Percentiles rank a stretch among this genome's conserved stretches.
These are phyloP conservation scores for Agrochola lychnidis DNA, from an alignment of 2,888 invertebrate genomes.

Conservation along the genomic window DNA sequence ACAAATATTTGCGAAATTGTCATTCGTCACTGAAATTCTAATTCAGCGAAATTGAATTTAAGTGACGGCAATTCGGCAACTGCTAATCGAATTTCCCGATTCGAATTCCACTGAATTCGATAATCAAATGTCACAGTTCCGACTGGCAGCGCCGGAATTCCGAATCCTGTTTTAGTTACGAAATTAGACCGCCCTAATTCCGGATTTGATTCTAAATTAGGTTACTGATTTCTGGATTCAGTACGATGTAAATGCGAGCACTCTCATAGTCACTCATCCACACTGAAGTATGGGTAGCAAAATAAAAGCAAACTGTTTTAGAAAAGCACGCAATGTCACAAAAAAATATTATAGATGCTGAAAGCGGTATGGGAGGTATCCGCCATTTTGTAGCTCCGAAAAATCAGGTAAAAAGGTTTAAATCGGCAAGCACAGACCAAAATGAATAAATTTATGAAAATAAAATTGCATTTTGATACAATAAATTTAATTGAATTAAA, in stretches of 20 bases:
- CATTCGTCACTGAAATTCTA: background rate
- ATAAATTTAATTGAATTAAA: background rate
- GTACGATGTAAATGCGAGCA: slow-evolving; percentile 57
- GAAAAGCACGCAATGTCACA: slow-evolving; percentile 58
- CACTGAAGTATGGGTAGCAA: slow-evolving; percentile 69
- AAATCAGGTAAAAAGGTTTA: background rate
- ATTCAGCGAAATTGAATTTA: slow-evolving; percentile 20
- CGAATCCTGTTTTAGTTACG: slow-evolving; percentile 5
- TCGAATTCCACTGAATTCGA: slow-evolving; percentile 33
- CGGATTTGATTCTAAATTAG: slow-evolving; percentile 10
- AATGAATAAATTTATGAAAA: slow-evolving; percentile 1
- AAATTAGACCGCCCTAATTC: slow-evolving; percentile 14
- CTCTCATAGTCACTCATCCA: slow-evolving; percentile 74
- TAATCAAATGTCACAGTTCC: slow-evolving; percentile 9
- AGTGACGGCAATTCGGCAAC: slow-evolving; percentile 12
- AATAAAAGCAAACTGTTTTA: slow-evolving; percentile 57
- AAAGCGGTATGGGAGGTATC: slow-evolving; percentile 18
- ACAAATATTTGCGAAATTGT: slow-evolving; percentile 18
- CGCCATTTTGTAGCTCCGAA: slow-evolving; percentile 16
- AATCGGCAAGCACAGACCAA: slow-evolving; percentile 4
- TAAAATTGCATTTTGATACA: slow-evolving; percentile 3
- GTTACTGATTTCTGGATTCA: slow-evolving; percentile 1
- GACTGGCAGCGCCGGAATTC: slow-evolving; percentile 1
- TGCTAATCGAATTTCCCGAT: slow-evolving; percentile 21
- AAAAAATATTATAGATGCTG: background rate